Conservation (phyloP, 2,113 vertebrate genomes). For the Psittacus erithacus region DNA sequence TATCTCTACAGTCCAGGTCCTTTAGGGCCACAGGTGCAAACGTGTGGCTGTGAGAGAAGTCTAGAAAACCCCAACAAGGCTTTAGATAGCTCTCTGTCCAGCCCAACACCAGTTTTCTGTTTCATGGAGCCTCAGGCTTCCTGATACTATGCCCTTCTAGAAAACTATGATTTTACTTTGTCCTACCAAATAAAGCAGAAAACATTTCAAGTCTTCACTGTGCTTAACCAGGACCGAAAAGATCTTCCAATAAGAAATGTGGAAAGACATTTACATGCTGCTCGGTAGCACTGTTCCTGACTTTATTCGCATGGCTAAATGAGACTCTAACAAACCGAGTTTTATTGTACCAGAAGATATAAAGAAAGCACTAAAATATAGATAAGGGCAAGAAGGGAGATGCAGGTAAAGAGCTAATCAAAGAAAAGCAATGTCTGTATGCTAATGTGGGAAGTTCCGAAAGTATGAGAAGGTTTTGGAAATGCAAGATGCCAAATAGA, state of each 20-base stretch:
- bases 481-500: background rate
- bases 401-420: background rate
- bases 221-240: background rate
- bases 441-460: background rate
- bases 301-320: background rate
- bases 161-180: background rate
- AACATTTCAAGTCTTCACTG: background rate
- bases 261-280: background rate
- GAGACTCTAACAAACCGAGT: background rate
- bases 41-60: background rate
- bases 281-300: background rate
- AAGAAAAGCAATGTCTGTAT: background rate
- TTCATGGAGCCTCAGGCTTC: background rate
- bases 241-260: background rate
- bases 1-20: background rate
- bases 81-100: background rate
- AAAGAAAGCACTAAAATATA: background rate
- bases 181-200: background rate
- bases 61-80: background rate
- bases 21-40: background rate
- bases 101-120: background rate
- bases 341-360: background rate
- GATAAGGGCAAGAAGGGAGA: background rate
- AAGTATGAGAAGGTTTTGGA: background rate
- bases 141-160: background rate